Base-by-base conservation (phyloP, 2,113 vertebrate genomes). In the Sinosuthora webbiana region DNA sequence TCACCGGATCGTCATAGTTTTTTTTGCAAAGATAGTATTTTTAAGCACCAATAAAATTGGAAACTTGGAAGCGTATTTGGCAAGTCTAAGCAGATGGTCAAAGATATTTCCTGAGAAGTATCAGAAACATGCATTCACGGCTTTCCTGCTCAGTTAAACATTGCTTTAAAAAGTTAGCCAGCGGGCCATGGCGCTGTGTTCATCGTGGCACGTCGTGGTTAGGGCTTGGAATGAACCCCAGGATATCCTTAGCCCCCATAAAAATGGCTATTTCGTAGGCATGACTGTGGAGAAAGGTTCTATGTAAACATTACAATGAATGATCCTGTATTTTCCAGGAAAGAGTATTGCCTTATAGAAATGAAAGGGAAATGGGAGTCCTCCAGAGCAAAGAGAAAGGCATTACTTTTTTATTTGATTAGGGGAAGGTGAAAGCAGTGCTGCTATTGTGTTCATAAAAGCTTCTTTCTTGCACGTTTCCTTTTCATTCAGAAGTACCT, bases 41-140 rank as follows among this genome's bases (percentile, higher is more conserved):
- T 98, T 97, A 96, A 96, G 94, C 92, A 12, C 93, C 55, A 97
- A 97, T 98, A 97, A 97, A 97, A 97, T 97, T 97, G 97, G 97
- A 97, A 98, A 93, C 91, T 96, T 83, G 95, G 95, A 95, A 97
- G 92, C 86, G 13, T 95, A 94, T 97, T 97, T 97, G 96, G 97
- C 92, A 97, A 97, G 96, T 86, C 33, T 91, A 97, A 98, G 97
- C 97, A 98, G 97, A 98, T 98, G 97, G 97, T 88, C 97, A 96
- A 85, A 96, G 97, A 96, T 97, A 94, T 93, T 98, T 97, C 96
- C 97, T 92, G 95, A 86, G 97, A 94, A 96, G 93, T 83, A 96
- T 93, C 94, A 92, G 96, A 97, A 98, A 93, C 79, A 64, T 65
- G 89, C 85, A 82, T 95, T 98, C 88, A 88, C 53, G 19, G 93